These are phyloP conservation scores for Aphelenchoides fujianensis DNA, from an alignment of 1,140 invertebrate species.

Conservation along the genomic window DNA sequence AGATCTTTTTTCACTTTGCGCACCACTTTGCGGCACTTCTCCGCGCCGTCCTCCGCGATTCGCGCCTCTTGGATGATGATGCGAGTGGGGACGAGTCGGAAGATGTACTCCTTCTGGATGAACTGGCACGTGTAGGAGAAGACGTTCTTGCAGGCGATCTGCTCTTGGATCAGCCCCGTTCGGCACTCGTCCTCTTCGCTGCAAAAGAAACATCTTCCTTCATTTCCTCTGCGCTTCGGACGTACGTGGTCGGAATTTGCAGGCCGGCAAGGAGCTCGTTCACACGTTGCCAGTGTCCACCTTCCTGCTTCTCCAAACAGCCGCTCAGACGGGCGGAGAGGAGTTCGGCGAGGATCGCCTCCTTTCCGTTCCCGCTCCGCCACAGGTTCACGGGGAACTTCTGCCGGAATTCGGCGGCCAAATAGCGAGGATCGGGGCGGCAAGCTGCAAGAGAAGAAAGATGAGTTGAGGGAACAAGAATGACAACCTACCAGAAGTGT, in stretches of 20 bases:
- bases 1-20: conserved; percentile 41
- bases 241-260: conserved; percentile 25
- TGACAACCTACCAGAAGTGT: conserved; percentile 27
- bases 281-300: conserved; percentile 36
- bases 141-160: conserved; percentile 51
- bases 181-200: conserved; percentile 55
- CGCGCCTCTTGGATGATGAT: conserved; percentile 55
- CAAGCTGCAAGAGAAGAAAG: conserved; percentile 47
- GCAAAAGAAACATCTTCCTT: too few relatives aligned
- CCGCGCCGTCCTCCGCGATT: conserved; percentile 53
- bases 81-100: conserved; percentile 49
- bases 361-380: conserved; percentile 41
- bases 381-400: conserved; percentile 48
- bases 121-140: conserved; percentile 48
- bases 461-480: too few relatives aligned
- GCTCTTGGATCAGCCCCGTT: conserved; percentile 48
- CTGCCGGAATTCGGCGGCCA: conserved; percentile 37
- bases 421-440: conserved; percentile 22
- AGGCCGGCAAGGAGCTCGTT: conserved; percentile 26
- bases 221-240: not conserved
- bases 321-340: conserved; percentile 37
- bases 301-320: conserved; percentile 39
- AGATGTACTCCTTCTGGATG: conserved; percentile 44
- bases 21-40: conserved; percentile 52
- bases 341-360: conserved; percentile 41